Evolutionary conservation across 2,113 vertebrate genomes (phyloP).

Genomic region (Sinosuthora webbiana): DNA sequence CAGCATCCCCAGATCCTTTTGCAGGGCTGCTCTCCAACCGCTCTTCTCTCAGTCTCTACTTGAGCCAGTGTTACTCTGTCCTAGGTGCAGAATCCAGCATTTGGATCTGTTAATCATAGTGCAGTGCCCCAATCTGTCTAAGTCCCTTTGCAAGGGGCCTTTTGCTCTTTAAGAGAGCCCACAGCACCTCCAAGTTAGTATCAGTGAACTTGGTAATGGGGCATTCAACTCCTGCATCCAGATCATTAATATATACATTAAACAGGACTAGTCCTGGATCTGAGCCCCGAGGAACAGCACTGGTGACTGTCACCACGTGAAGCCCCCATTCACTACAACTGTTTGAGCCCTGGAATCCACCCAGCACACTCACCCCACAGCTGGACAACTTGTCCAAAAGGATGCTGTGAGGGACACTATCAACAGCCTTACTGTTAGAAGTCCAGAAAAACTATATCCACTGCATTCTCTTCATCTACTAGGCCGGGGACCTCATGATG

Average conservation of each 20-base stretch:
- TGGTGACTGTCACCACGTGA: background rate
- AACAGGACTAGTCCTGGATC: background rate
- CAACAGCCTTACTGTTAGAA: background rate
- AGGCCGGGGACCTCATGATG: background rate
- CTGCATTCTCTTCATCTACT: background rate
- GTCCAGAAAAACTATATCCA: background rate
- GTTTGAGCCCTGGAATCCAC: background rate
- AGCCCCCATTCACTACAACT: background rate
- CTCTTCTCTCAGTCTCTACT: background rate
- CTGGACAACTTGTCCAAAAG: background rate
- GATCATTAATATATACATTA: background rate
- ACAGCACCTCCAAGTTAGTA: background rate
- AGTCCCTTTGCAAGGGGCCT: background rate
- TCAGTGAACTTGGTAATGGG: background rate
- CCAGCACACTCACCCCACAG: background rate
- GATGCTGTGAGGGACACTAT: background rate
- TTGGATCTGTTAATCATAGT: background rate
- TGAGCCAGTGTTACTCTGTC: background rate
- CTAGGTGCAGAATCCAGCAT: background rate
- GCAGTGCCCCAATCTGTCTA: background rate
- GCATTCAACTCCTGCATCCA: background rate
- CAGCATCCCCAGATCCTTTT: background rate
- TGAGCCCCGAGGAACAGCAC: background rate
- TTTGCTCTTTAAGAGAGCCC: background rate
- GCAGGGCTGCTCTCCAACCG: background rate